phyloP scores from a whole-genome alignment of 2,113 vertebrate species.

The Eolophus roseicapilla region DNA sequence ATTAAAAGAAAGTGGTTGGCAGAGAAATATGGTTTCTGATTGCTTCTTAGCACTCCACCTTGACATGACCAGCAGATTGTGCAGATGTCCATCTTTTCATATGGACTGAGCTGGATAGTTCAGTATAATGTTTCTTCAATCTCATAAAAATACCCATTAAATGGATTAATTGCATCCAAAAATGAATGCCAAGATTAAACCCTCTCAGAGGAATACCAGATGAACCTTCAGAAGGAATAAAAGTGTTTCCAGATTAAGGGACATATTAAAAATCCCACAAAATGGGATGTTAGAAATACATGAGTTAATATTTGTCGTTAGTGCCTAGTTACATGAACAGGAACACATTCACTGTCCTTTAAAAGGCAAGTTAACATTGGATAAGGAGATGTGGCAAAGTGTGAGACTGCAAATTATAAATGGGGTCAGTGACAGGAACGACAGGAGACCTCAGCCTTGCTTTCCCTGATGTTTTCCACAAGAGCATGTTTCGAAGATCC shows the following conservation, averaged over 20 bases:
- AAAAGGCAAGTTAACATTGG: not conserved
- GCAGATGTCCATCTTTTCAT: not conserved
- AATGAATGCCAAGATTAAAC: not conserved
- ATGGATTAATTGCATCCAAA: not conserved
- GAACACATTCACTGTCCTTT: not conserved
- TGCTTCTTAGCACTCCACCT: not conserved
- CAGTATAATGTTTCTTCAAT: not conserved
- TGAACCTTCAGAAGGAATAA: not conserved
- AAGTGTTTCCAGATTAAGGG: not conserved
- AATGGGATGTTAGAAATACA: not conserved
- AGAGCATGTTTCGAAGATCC: not conserved
- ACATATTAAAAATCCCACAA: not conserved
- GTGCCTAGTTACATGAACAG: not conserved
- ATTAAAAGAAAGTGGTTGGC: not conserved
- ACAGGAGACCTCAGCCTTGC: not conserved
- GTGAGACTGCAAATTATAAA: not conserved
- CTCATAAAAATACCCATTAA: not conserved
- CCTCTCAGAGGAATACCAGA: not conserved
- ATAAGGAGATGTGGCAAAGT: not conserved
- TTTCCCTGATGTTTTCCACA: not conserved
- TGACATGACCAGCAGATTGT: not conserved
- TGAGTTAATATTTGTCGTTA: not conserved
- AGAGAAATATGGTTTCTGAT: not conserved
- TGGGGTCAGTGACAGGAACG: not conserved
- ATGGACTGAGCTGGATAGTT: not conserved